Base-by-base conservation (phyloP, 1,140 invertebrate species). In the Oscheius sp. region DNA sequence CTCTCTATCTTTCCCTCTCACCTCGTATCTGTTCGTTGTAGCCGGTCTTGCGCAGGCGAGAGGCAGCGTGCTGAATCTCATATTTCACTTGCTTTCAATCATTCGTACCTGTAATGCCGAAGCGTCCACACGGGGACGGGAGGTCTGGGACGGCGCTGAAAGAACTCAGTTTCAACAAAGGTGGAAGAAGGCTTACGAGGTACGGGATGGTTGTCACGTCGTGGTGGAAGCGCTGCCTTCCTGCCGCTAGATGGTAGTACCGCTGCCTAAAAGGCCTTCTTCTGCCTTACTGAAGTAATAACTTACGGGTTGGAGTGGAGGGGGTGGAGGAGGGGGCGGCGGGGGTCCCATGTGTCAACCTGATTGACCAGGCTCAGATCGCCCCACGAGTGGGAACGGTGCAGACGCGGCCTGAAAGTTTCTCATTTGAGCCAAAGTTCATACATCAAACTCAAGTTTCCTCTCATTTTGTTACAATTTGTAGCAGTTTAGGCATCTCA, bases 11-110 rank as follows among this genome's bases (percentile, higher is more conserved):
- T n/a, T n/a, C n/a, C n/a, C n/a, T 10, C 7, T 32, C 1, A 67
- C 64, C 45, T 76, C 76, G 76, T 46, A 77, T 29, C 76, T 58
- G 63, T 77, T 77, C 67, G 61, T 66, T 66, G 76, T 77, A 65
- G 42, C 55, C 62, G 76, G 76, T 77, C 76, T 77, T 77, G 58
- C 76, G 76, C 68, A 77, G 63, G 65, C 76, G 73, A 77, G 76
- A 31, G 52, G 67, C 76, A 46, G 76, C 76, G 76, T 77, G 74
- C 76, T 71, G 20, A 66, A 70, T 13, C 13, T 20, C 13, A 67
- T 67, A 67, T 67, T 67, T 68, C 13, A 42, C 7, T 42, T 64
- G 7, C 10, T 58, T 58, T 28, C 23, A 13, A 13, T 58, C 23
- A 59, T 31, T 1, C 55, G 36, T 32, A 71, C 68, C 68, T 77